phyloP scores from a whole-genome alignment of 1,140 invertebrate species.

The Euwallacea similis region DNA sequence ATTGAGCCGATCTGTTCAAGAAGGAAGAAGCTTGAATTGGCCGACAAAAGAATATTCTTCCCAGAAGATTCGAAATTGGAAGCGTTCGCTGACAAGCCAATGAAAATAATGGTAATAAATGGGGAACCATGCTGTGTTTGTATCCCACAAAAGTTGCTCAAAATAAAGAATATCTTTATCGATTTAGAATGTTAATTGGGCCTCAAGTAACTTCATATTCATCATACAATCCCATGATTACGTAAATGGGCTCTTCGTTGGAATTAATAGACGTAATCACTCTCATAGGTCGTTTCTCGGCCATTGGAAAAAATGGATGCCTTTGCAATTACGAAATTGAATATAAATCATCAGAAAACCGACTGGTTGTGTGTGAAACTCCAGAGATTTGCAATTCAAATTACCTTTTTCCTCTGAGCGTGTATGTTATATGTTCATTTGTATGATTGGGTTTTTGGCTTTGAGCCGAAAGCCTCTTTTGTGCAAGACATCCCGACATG shows the following conservation, averaged over 20 bases:
- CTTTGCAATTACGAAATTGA: conserved; percentile 34
- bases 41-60: conserved; percentile 16
- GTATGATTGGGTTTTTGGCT: conserved; percentile 23
- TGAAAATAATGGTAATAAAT: conserved; percentile 5
- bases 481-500: conserved; percentile 1
- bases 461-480: not conserved
- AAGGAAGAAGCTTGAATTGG: conserved; percentile 18
- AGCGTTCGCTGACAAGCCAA: conserved; percentile 4
- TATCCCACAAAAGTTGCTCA: not conserved
- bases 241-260: conserved; percentile 27
- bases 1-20: conserved; percentile 21
- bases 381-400: conserved; percentile 19
- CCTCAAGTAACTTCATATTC: not conserved
- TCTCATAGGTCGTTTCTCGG: conserved; percentile 15
- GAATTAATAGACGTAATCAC: conserved; percentile 32
- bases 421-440: conserved; percentile 15
- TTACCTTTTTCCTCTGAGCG: conserved; percentile 10
- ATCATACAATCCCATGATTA: conserved; percentile 25
- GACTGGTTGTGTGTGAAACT: conserved; percentile 24
- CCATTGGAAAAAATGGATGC: conserved; percentile 30
- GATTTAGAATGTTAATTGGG: no score
- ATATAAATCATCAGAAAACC: conserved; percentile 36
- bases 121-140: not conserved
- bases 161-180: no score
- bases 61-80: conserved; percentile 6